These are phyloP conservation scores for Diorhabda carinulata DNA, from an alignment of 1,140 invertebrate species.

Conservation along the genomic window DNA sequence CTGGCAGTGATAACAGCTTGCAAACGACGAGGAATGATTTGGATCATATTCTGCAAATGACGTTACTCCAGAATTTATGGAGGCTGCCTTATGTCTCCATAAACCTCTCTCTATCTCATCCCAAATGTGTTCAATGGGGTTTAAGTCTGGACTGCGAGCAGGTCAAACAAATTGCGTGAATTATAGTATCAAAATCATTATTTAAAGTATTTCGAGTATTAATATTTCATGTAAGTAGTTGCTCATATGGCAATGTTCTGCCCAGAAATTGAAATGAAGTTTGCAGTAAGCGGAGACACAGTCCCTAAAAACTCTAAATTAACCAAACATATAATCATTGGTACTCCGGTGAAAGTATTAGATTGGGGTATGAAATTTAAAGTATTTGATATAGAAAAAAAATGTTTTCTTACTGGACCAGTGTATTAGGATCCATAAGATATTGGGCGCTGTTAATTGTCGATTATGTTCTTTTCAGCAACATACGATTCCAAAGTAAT, in stretches of 20 bases:
- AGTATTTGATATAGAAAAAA: slow-evolving; percentile 83
- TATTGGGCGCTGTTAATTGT: not conserved
- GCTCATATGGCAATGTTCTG: slow-evolving; percentile 91
- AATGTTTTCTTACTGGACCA: slow-evolving; percentile 95
- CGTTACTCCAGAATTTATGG: no score
- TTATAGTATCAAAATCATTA: no score
- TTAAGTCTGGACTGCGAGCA: no score
- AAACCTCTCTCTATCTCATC: no score
- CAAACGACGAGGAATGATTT: no score
- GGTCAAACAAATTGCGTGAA: no score
- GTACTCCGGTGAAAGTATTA: slow-evolving; percentile 87
- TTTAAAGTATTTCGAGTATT: no score
- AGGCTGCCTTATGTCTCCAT: no score
- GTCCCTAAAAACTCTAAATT: slow-evolving; percentile 66
- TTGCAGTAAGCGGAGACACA: slow-evolving; percentile 91
- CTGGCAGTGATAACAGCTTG: no score
- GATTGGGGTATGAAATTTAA: slow-evolving; percentile 87
- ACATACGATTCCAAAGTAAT: slow-evolving; percentile 94
- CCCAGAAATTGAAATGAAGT: slow-evolving; percentile 82
- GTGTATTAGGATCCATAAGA: slow-evolving; percentile 89
- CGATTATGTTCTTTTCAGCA: slow-evolving; percentile 97
- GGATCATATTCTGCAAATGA: no score
- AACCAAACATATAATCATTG: slow-evolving; percentile 91
- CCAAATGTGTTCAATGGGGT: no score
- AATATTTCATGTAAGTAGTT: no score